Evolutionary conservation across 1,140 invertebrate species (phyloP), one percentile per base, ranked within the genome.

Genomic region (Drosophila bocqueti): DNA sequence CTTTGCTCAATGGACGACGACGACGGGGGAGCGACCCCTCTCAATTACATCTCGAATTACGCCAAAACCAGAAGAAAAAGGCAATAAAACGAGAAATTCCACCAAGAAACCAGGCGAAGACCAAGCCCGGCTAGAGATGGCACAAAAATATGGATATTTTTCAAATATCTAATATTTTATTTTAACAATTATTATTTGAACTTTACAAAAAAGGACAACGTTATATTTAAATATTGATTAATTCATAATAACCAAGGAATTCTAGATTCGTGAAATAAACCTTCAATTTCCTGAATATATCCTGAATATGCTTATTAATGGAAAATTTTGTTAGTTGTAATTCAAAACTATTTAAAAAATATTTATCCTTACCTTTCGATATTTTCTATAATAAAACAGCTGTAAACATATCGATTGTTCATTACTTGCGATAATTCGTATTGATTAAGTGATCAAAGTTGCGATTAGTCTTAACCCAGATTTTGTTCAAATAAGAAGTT

Each of bases 1-100:
- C 65, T 65, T 68, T 65, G 46, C 36, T 68, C 60, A 68, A 68
- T 65, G 45, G 64, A 43, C 62, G 52, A 40, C 43, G 15, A 31
- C 11, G 58, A n/a, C 16, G 34, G 9, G 3, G 21, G 18, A 38
- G 34, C 8, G 29, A 21, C 42, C 57, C 9, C 61, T 11, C 59
- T 15, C 26, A 50, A 21, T 66, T 69, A 43, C 66, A 47, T 69
- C 66, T 52, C 66, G 66, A 68, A 38, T 38, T 42, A 50, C 46
- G 65, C 65, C 36, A 36, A 31, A 42, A 34, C 45, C 26, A 40
- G 31, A 52, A 62, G 60, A 62, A 62, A 65, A 65, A 5, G 26
- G 42, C 43, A 47, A 40, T 13, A 47, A 50, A 66, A 43, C 46
- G 3, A 65, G 36, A 64, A 64, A 68, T 65, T 68, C 65, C 61